Evolutionary conservation across 1,140 invertebrate species (phyloP).

Genomic region (Drosophila bifasciata): DNA sequence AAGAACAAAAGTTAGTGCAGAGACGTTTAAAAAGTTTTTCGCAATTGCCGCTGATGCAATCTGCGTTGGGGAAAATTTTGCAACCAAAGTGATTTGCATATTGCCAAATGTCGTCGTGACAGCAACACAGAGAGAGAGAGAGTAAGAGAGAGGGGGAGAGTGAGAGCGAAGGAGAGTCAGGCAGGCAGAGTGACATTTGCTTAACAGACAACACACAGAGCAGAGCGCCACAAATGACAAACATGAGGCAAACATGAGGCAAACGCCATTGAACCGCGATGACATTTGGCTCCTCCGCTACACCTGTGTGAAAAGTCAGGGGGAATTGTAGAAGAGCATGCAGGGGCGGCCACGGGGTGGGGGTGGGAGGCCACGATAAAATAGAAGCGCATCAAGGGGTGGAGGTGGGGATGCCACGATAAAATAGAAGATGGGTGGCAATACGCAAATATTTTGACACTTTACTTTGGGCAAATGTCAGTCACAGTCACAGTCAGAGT

Average conservation of each 20-base stretch:
- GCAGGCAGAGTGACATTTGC: conserved; percentile 61
- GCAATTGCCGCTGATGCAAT: conserved; percentile 41
- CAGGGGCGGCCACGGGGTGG: neutral
- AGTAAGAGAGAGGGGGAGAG: neutral
- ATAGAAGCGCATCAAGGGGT: too few relatives aligned
- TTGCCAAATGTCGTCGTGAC: conserved; percentile 66
- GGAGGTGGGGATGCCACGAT: too few relatives aligned
- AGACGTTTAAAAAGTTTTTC: conserved; percentile 71
- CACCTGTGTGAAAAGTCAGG: conserved; percentile 34
- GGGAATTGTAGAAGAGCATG: neutral
- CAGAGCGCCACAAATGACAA: conserved; percentile 66
- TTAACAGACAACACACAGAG: conserved; percentile 56
- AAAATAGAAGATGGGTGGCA: conserved; percentile 35
- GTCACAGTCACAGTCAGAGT: too few relatives aligned
- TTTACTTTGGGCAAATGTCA: conserved; percentile 62
- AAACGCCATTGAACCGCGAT: conserved; percentile 73
- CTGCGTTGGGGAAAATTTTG: conserved; percentile 28
- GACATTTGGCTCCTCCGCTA: conserved; percentile 54
- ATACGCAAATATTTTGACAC: conserved; percentile 77
- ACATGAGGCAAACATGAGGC: conserved; percentile 61
- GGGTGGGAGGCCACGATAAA: conserved; percentile 13
- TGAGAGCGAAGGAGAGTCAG: neutral
- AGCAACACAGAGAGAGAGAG: conserved; percentile 1
- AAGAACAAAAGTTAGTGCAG: conserved; percentile 41
- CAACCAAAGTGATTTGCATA: conserved; percentile 67